Evolutionary conservation across 2,797 vertebrate species (phyloP).

Genomic region (Morus bassanus): DNA sequence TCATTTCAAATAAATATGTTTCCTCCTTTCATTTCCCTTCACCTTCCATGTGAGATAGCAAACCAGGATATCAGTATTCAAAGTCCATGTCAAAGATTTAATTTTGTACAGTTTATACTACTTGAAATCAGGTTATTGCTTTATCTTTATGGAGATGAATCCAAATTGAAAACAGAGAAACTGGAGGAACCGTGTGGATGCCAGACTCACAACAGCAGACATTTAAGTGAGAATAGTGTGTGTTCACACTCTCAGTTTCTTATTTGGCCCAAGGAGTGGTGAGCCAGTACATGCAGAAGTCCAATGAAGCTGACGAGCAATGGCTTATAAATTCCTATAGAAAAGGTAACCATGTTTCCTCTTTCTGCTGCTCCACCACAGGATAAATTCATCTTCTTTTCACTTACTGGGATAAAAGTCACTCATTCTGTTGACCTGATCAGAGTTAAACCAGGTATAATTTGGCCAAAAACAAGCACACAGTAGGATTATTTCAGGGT

Average conservation of each 20-base stretch:
- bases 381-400: not conserved
- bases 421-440: not conserved
- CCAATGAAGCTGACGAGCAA: not conserved
- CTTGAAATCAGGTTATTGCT: constrained; percentile 53
- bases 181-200: not conserved
- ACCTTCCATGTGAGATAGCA: not conserved
- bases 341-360: not conserved
- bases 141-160: constrained; percentile 56
- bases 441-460: not conserved
- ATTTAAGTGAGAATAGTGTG: not conserved
- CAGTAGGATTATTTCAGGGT: not conserved
- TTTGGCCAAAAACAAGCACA: not conserved
- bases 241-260: not conserved
- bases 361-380: not conserved
- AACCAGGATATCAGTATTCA: constrained; percentile 20
- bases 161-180: constrained; percentile 67
- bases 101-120: constrained; percentile 50
- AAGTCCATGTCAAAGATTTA: constrained; percentile 15
- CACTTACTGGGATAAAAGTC: not conserved
- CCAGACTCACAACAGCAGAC: not conserved
- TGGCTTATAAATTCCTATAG: not conserved
- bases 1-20: constrained; percentile 34
- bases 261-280: not conserved
- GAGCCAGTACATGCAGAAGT: not conserved
- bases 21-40: constrained; percentile 52